These are phyloP conservation scores for Aplochiton taeniatus DNA, from an alignment of 2,797 vertebrate species.

Conservation along the genomic window DNA sequence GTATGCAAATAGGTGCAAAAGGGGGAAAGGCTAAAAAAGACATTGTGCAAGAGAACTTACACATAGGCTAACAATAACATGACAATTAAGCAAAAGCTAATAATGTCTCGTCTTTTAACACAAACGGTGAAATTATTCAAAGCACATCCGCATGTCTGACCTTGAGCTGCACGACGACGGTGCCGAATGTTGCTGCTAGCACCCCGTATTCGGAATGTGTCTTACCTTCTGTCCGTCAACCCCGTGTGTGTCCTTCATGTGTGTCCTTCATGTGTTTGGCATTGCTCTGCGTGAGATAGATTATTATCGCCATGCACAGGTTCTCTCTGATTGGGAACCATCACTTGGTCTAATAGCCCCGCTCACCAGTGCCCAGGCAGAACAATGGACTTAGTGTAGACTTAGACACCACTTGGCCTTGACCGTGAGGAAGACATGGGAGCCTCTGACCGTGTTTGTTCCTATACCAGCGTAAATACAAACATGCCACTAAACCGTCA, in stretches of 20 bases:
- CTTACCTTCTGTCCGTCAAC: neutral
- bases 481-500: neutral
- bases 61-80: too few species aligned
- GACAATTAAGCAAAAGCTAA: too few species aligned
- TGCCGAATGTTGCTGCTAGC: neutral
- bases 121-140: neutral
- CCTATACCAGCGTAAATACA: neutral
- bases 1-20: too few species aligned
- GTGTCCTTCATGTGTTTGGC: constrained; percentile 10
- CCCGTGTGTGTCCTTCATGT: constrained; percentile 13
- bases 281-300: constrained; percentile 11
- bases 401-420: constrained; percentile 16
- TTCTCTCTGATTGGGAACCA: neutral
- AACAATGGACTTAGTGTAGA: constrained; percentile 8
- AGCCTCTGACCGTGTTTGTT: neutral
- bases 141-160: neutral
- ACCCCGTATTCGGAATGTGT: neutral
- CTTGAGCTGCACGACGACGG: neutral
- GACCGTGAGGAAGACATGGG: neutral
- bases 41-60: too few species aligned
- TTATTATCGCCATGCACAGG: constrained; percentile 9
- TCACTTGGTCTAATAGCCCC: constrained; percentile 12
- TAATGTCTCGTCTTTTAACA: too few species aligned
- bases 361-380: constrained; percentile 2
- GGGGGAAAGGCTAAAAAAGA: too few species aligned